Percentiles rank a stretch among this genome's conserved stretches.
Conservation (phyloP, 1,140 invertebrate species). For the Littorina saxatilis region DNA sequence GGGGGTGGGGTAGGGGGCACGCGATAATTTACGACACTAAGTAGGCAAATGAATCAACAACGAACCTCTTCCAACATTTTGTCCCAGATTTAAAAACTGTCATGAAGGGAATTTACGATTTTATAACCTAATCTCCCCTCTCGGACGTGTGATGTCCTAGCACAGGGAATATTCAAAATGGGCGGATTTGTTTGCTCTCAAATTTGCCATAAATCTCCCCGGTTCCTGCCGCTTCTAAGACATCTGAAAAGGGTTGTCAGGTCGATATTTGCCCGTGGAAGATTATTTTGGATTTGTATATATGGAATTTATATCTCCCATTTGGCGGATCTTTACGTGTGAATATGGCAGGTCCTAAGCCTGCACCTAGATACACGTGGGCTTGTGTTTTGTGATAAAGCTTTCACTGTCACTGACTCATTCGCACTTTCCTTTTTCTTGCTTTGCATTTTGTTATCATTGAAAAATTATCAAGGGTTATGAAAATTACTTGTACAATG, state of each 20-base stretch:
- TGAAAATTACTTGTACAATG: no score
- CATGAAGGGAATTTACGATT: slow-evolving; percentile 23
- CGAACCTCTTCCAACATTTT: not conserved
- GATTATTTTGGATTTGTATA: slow-evolving; percentile 23
- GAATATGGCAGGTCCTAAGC: slow-evolving; percentile 7
- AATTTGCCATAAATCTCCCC: slow-evolving; percentile 26
- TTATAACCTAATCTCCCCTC: slow-evolving; percentile 21
- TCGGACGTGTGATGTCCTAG: not conserved
- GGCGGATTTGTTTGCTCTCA: slow-evolving; percentile 34
- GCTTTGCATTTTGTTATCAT: no score
- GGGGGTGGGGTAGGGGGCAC: no score
- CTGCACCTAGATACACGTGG: not conserved
- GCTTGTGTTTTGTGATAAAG: no score
- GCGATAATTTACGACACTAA: not conserved
- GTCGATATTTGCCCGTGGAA: not conserved
- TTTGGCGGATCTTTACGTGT: not conserved
- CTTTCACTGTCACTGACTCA: not conserved
- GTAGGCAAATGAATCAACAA: not conserved
- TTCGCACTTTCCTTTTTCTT: not conserved
- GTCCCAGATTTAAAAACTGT: not conserved
- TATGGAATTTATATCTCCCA: slow-evolving; percentile 31
- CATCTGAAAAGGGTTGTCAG: slow-evolving; percentile 16
- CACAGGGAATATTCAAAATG: not conserved
- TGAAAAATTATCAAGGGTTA: no score
- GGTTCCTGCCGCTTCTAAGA: slow-evolving; percentile 16